phyloP scores from a whole-genome alignment of 1,140 invertebrate genomes.

The Charaxes varanes region DNA sequence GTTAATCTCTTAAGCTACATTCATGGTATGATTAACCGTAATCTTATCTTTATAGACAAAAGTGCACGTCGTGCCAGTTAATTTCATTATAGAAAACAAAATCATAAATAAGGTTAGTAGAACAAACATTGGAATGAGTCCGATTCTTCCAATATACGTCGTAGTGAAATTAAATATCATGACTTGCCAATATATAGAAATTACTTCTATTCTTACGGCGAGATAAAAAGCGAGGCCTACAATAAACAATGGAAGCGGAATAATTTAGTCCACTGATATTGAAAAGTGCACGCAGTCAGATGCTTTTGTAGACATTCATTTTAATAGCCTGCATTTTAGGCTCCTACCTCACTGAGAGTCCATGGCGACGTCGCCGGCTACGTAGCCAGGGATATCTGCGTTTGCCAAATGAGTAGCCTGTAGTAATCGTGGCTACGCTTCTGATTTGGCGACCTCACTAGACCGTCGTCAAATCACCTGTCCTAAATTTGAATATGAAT shows the following conservation, averaged over 20 bases:
- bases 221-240: conserved; percentile 7
- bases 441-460: too few relatives aligned
- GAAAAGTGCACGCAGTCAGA: neutral
- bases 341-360: neutral
- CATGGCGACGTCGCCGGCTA: neutral
- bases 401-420: too few relatives aligned
- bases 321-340: neutral
- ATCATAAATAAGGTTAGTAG: conserved; percentile 28
- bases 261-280: conserved; percentile 3
- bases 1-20: conserved; percentile 6
- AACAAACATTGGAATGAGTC: conserved; percentile 20
- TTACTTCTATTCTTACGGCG: conserved; percentile 8
- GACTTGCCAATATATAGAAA: conserved; percentile 17
- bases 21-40: conserved; percentile 8
- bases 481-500: too few relatives aligned
- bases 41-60: conserved; percentile 4
- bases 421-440: too few relatives aligned
- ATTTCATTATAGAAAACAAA: conserved; percentile 26
- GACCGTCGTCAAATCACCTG: too few relatives aligned
- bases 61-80: conserved; percentile 12
- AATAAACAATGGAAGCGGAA: conserved; percentile 6
- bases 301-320: neutral
- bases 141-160: conserved; percentile 15
- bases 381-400: too few relatives aligned
- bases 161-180: conserved; percentile 24